These are phyloP conservation scores for Acridotheres tristis DNA, from an alignment of 2,797 vertebrate genomes.

Conservation along the genomic window DNA sequence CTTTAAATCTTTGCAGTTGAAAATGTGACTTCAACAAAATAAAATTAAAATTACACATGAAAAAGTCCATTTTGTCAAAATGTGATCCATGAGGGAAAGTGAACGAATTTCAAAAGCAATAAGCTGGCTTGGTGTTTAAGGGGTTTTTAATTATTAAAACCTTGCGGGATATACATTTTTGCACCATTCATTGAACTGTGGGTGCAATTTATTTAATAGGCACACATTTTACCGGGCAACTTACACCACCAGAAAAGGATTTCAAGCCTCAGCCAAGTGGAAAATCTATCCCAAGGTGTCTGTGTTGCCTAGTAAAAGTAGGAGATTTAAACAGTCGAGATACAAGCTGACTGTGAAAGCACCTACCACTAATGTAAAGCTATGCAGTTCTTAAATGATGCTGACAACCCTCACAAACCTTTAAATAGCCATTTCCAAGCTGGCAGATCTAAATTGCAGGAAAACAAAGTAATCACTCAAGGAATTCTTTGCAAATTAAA, in stretches of 20 bases:
- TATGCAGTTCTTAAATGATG: slow-evolving; percentile 50
- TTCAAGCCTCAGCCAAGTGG: slow-evolving; percentile 62
- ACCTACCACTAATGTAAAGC: slow-evolving; percentile 49
- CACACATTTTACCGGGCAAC: not conserved
- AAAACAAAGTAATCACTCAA: slow-evolving; percentile 62
- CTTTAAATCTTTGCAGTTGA: not conserved
- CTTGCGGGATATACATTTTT: slow-evolving; percentile 34
- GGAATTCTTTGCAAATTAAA: slow-evolving; percentile 58
- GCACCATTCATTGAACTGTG: slow-evolving; percentile 41
- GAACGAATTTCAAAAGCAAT: slow-evolving; percentile 36
- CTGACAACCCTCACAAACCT: slow-evolving; percentile 58
- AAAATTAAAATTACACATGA: slow-evolving; percentile 33
- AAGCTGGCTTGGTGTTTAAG: slow-evolving; percentile 26
- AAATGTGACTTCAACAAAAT: slow-evolving; percentile 20
- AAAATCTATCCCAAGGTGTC: slow-evolving; percentile 65
- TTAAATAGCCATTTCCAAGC: slow-evolving; percentile 65
- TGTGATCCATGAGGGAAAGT: not conserved
- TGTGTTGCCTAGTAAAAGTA: slow-evolving; percentile 36
- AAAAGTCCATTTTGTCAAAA: slow-evolving; percentile 37
- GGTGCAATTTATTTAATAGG: slow-evolving; percentile 58
- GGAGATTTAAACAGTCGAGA: slow-evolving; percentile 45
- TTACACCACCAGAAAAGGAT: slow-evolving; percentile 26
- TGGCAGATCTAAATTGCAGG: slow-evolving; percentile 38
- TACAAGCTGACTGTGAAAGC: slow-evolving; percentile 49
- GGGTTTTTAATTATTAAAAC: slow-evolving; percentile 40